These are phyloP conservation scores for Hypolimnas misippus DNA, from an alignment of 2,888 invertebrate genomes.

Conservation along the genomic window DNA sequence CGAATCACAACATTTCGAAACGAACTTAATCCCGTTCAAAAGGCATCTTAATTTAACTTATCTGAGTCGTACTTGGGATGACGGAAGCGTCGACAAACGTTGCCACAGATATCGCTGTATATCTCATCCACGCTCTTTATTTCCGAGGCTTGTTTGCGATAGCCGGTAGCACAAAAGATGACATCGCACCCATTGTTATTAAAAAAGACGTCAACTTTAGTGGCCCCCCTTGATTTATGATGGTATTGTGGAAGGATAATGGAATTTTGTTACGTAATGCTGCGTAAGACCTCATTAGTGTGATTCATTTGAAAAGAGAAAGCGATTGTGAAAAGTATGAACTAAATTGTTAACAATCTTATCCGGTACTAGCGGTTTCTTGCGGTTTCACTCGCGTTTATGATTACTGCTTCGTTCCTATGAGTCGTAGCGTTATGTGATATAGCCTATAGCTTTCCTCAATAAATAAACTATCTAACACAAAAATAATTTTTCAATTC, in stretches of 20 bases:
- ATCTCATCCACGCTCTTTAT: slow-evolving; percentile 26
- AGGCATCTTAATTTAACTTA: slow-evolving; percentile 10
- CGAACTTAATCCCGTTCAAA: background rate
- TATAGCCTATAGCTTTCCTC: too few relatives aligned
- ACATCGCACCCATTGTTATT: slow-evolving; percentile 63
- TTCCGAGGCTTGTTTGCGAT: slow-evolving; percentile 46
- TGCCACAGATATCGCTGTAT: slow-evolving; percentile 19
- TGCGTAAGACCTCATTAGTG: slow-evolving; percentile 61
- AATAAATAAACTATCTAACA: too few relatives aligned
- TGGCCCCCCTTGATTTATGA: slow-evolving; percentile 64
- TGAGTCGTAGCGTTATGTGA: too few relatives aligned
- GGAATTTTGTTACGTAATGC: slow-evolving; percentile 65
- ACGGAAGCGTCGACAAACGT: slow-evolving; percentile 7
- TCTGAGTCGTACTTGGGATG: slow-evolving; percentile 21
- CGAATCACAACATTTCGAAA: background rate
- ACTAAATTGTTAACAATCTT: background rate
- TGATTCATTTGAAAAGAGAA: slow-evolving; percentile 32
- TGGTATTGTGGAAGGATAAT: slow-evolving; percentile 62
- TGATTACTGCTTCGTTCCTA: too few relatives aligned
- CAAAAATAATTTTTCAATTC: too few relatives aligned
- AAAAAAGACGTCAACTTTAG: slow-evolving; percentile 73
- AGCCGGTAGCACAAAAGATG: slow-evolving; percentile 52
- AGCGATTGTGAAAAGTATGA: slow-evolving; percentile 19
- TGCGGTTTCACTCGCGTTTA: too few relatives aligned
- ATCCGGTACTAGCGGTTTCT: too few relatives aligned